These are phyloP conservation scores for Pycnonotus jocosus DNA, from an alignment of 2,113 vertebrate species.

Conservation along the genomic window DNA sequence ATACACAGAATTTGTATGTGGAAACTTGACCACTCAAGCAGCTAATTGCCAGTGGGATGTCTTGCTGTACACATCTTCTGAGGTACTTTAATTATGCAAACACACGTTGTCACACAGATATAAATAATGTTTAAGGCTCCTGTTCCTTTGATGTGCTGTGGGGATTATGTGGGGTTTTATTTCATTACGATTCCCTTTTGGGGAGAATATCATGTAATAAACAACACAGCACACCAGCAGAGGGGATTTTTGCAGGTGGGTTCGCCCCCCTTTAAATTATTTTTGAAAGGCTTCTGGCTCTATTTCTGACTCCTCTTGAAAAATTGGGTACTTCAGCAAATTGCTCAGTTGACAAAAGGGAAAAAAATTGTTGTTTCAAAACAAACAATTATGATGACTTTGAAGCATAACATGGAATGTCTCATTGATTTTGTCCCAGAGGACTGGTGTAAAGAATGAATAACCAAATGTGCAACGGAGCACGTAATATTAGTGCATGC, in stretches of 20 bases:
- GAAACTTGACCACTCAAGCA: constrained; percentile 35
- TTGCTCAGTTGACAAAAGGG: constrained; percentile 8
- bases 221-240: background rate
- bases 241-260: background rate
- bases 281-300: constrained; percentile 38
- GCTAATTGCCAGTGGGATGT: constrained; percentile 39
- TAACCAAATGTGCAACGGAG: constrained; percentile 39
- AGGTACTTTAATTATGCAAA: constrained; percentile 52
- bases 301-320: background rate
- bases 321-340: constrained; percentile 50
- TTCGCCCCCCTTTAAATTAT: background rate
- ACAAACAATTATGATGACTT: constrained; percentile 58
- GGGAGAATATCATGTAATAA: background rate
- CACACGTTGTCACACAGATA: constrained; percentile 23
- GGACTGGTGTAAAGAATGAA: constrained; percentile 50
- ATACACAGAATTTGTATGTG: background rate
- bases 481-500: constrained; percentile 13
- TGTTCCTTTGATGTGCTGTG: background rate
- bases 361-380: constrained; percentile 32
- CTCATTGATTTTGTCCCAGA: constrained; percentile 63
- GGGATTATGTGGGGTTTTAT: background rate
- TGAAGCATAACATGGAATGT: constrained; percentile 59
- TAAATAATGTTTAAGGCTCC: background rate
- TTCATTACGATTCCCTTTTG: background rate
- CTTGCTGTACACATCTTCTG: constrained; percentile 33